phyloP scores from a whole-genome alignment of 2,113 vertebrate species.

The Erythrolamprus reginae region DNA sequence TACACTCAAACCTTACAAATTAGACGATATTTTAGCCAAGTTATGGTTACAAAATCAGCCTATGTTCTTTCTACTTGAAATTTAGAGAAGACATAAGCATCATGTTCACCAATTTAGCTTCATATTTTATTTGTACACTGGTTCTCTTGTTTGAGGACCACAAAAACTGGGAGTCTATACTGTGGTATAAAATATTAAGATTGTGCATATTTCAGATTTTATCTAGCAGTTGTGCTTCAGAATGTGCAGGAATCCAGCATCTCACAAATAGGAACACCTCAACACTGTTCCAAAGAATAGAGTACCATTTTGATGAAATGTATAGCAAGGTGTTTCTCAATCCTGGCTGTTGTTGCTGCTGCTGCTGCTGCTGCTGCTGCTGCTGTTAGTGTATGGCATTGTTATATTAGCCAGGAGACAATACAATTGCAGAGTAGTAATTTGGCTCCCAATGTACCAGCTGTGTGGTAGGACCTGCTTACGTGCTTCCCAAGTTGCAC shows the following conservation, averaged over 20 bases:
- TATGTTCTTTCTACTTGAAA: not conserved
- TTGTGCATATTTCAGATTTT: not conserved
- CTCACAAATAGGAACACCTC: not conserved
- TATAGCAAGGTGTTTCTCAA: not conserved
- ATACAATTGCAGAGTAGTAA: not conserved
- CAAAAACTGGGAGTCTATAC: not conserved
- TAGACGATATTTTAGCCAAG: not conserved
- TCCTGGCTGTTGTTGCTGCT: not conserved
- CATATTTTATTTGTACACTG: not conserved
- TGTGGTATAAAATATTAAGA: not conserved
- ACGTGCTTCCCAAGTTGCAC: not conserved
- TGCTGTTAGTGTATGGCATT: no score
- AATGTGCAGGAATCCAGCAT: not conserved
- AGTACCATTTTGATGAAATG: not conserved
- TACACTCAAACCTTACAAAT: not conserved
- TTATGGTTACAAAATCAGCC: not conserved
- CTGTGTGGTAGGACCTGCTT: not conserved
- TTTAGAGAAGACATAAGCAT: not conserved
- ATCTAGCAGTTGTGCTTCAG: not conserved
- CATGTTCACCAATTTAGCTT: not conserved
- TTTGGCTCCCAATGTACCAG: not conserved
- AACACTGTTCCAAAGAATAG: not conserved
- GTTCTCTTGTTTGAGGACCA: not conserved
- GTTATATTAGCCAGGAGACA: not conserved
- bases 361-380: not conserved